phyloP scores from a whole-genome alignment of 2,888 invertebrate species.

The Chalcosyrphus nemorum region DNA sequence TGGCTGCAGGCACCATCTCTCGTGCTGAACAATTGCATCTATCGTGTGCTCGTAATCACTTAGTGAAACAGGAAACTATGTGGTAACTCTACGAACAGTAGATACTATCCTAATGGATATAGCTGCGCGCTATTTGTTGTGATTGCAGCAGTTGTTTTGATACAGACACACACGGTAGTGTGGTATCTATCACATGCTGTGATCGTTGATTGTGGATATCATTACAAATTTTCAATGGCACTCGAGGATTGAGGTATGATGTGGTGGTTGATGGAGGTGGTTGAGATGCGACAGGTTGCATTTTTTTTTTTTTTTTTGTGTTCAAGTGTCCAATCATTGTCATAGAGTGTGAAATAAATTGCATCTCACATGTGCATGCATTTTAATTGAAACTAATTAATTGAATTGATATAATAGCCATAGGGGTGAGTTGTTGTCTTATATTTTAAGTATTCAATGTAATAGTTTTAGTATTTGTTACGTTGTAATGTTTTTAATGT shows the following conservation, averaged over 20 bases:
- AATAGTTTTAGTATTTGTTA: neutral
- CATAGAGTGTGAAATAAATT: constrained; percentile 51
- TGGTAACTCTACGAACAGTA: constrained; percentile 37
- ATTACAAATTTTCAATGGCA: constrained; percentile 62
- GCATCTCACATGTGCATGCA: constrained; percentile 32
- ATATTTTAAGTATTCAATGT: constrained; percentile 3
- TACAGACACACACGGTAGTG: neutral
- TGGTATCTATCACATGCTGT: constrained; percentile 55
- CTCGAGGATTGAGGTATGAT: constrained; percentile 31
- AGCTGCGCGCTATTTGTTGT: neutral
- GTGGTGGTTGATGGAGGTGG: constrained; percentile 13
- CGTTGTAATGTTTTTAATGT: neutral
- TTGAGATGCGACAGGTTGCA: constrained; percentile 43
- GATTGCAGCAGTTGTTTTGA: constrained; percentile 17
- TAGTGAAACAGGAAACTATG: constrained; percentile 71
- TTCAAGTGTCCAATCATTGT: constrained; percentile 49
- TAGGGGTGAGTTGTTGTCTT: neutral
- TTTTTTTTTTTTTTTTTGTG: too few relatives aligned
- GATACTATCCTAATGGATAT: constrained; percentile 41
- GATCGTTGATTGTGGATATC: constrained; percentile 58
- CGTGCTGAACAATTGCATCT: constrained; percentile 15
- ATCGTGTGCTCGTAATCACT: constrained; percentile 58
- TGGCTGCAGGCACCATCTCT: neutral
- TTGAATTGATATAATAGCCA: constrained; percentile 29
- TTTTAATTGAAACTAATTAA: constrained; percentile 61